Evolutionary conservation across 1,140 invertebrate genomes (phyloP).

Genomic region (Drosophila equinoxialis): DNA sequence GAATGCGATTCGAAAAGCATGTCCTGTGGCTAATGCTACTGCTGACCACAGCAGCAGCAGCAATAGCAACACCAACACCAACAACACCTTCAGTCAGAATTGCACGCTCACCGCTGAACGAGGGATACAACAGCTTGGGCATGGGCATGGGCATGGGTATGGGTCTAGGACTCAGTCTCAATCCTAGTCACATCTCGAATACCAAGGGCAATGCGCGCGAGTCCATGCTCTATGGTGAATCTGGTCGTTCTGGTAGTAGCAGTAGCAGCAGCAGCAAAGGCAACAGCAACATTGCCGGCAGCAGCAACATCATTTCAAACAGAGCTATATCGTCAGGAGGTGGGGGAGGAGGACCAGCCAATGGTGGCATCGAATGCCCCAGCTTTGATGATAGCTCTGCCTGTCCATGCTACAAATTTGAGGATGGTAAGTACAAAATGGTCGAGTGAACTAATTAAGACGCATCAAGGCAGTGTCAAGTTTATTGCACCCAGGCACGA

Average conservation of each 20-base stretch:
- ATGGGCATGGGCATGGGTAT: conserved; percentile 25
- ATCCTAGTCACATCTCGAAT: conserved; percentile 35
- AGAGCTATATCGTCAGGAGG: conserved; percentile 16
- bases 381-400: conserved; percentile 88
- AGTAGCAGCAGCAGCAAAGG: too few relatives aligned
- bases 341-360: conserved; percentile 30
- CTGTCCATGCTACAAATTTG: conserved; percentile 95
- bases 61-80: conserved; percentile 40
- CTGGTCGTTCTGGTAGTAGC: conserved; percentile 13
- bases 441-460: conserved; percentile 52
- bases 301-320: conserved; percentile 10
- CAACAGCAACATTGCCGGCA: conserved; percentile 25
- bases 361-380: conserved; percentile 85
- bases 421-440: conserved; percentile 87
- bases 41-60: conserved; percentile 28
- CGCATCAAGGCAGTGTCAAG: conserved; percentile 47
- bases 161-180: background rate
- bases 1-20: conserved; percentile 53
- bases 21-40: conserved; percentile 50
- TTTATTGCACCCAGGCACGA: conserved; percentile 58
- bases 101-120: conserved; percentile 43
- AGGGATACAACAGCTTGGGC: conserved; percentile 31
- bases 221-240: conserved; percentile 51
- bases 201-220: conserved; percentile 61
- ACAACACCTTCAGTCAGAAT: conserved; percentile 53